Evolutionary conservation across 2,113 vertebrate species (phyloP), one percentile per base, ranked within the genome.

Genomic region (Rissa tridactyla): DNA sequence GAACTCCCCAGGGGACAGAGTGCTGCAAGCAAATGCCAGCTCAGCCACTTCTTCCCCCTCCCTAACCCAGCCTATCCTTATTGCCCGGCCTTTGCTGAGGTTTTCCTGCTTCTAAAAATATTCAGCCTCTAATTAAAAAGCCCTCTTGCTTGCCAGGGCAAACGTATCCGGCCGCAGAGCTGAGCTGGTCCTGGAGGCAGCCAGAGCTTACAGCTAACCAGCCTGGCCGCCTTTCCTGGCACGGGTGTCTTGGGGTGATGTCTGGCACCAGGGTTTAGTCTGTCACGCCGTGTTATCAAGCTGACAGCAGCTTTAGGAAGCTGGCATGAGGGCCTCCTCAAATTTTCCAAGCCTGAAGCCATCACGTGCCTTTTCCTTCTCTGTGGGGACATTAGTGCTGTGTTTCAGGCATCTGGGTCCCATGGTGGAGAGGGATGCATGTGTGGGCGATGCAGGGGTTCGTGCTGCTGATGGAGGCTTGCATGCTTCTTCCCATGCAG

Each of bases 81-180:
- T 23, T 82, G 73, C 49, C 1, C 23, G 94, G 62, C 58, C 54
- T 89, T 75, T 9, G 3, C 54, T 91, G 95, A 97, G 92, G 95
- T 96, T 96, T 96, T 97, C 86, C 81, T 87, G 91, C 78, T 96
- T 84, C 96, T 97, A 94, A 97, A 97, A 94, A 96, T 92, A 54
- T 54, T 58, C 46, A 87, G n/a, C n/a, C 92, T 95, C 70, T 95
- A 85, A 94, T 89, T 94, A 96, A 89, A 94, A 94, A 0, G 2
- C 75, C 82, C 66, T 77, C 70, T 80, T 71, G 10, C 75, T 87
- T 92, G 83, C 89, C 86, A 92, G 72, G 83, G 77, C 86, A 82
- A 91, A 92, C 0, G 9, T n/a, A 88, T 77, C 51, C 0, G 0
- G 64, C 76, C 10, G 0, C 86, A 95, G 80, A 88, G 75, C 68